phyloP scores from a whole-genome alignment of 35 echinoderm and acorn worm genomes.

The Holothuria glaberrima region DNA sequence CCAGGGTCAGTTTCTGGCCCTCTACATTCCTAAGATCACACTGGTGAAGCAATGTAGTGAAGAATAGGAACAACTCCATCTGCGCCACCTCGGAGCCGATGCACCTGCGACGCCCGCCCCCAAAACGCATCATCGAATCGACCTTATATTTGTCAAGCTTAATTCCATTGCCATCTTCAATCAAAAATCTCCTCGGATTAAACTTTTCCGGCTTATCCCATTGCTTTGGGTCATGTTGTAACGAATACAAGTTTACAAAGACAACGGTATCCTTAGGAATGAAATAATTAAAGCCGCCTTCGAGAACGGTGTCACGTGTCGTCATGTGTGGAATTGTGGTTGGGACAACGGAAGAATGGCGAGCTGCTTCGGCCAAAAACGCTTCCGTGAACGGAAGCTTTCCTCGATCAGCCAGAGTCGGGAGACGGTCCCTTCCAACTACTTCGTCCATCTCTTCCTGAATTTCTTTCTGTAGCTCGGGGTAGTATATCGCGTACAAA shows the following conservation, averaged over 20 bases:
- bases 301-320: slow-evolving; percentile 48
- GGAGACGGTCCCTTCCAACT: slow-evolving; percentile 55
- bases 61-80: slow-evolving; percentile 79
- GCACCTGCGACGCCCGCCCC: slow-evolving; percentile 78
- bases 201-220: slow-evolving; percentile 65
- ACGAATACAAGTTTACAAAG: slow-evolving; percentile 60
- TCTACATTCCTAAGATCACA: slow-evolving; percentile 61
- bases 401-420: slow-evolving; percentile 36
- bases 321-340: slow-evolving; percentile 62
- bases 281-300: slow-evolving; percentile 33
- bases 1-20: slow-evolving; percentile 43
- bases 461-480: slow-evolving; percentile 44
- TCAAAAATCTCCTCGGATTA: slow-evolving; percentile 59
- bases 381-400: slow-evolving; percentile 66
- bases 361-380: slow-evolving; percentile 49
- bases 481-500: slow-evolving; percentile 63
- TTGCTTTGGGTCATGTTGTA: slow-evolving; percentile 55
- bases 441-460: slow-evolving; percentile 59
- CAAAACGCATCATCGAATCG: slow-evolving; percentile 74
- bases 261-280: slow-evolving; percentile 63
- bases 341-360: slow-evolving; percentile 28
- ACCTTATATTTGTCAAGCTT: slow-evolving; percentile 64
- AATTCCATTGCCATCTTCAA: slow-evolving; percentile 22
- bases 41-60: slow-evolving; percentile 76
- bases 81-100: slow-evolving; percentile 73